phyloP scores from a whole-genome alignment of 2,113 vertebrate species.

The Apistogramma diplotaenia region DNA sequence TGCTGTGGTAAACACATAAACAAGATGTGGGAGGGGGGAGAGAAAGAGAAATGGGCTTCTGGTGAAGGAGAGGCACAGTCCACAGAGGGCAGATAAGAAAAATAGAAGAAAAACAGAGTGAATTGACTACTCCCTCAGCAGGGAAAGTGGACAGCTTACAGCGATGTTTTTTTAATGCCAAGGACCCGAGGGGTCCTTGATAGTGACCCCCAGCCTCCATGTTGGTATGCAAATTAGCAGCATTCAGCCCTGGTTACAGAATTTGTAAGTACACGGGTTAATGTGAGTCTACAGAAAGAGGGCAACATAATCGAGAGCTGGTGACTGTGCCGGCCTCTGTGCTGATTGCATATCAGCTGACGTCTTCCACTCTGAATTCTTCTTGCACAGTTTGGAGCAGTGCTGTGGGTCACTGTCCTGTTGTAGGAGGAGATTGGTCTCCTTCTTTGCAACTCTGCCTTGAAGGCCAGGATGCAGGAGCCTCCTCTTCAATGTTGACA shows the following conservation, averaged over 20 bases:
- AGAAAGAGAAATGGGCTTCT: constrained; percentile 49
- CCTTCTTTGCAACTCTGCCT: neutral
- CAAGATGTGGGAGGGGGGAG: neutral
- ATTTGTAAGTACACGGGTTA: neutral
- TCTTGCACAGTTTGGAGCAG: neutral
- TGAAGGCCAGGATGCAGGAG: neutral
- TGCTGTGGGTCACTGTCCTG: neutral
- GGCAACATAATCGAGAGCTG: neutral
- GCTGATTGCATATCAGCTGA: neutral
- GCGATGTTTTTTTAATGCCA: constrained; percentile 22
- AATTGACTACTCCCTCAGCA: constrained; percentile 56
- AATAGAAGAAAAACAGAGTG: constrained; percentile 47
- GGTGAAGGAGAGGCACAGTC: constrained; percentile 54
- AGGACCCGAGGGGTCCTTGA: constrained; percentile 8
- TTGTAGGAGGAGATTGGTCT: neutral
- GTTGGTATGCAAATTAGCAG: neutral
- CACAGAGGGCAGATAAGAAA: constrained; percentile 51
- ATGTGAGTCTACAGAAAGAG: neutral
- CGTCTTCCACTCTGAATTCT: neutral
- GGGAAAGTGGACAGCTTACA: constrained; percentile 58
- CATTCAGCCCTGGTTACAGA: neutral
- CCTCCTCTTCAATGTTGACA: neutral
- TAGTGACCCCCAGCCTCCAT: neutral
- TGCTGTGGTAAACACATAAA: constrained; percentile 67
- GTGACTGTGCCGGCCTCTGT: neutral